Evolutionary conservation across 2,113 vertebrate genomes (phyloP), one percentile per base, ranked within the genome.

Genomic region (Desmodus rotundus): DNA sequence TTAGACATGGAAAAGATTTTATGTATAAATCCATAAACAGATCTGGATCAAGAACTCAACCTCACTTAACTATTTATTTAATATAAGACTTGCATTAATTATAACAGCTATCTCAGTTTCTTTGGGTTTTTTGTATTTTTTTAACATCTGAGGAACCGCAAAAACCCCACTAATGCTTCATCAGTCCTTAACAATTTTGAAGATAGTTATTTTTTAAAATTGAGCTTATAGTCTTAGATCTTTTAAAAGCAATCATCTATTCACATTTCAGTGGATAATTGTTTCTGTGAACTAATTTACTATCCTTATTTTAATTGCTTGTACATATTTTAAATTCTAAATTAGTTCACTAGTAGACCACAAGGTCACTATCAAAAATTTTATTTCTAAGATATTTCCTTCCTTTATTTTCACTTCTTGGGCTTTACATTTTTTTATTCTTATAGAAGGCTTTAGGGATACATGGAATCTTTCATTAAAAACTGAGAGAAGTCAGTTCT

Each of bases 1-100:
- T 86, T 84, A 89, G 74, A 80, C 1, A 56, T 45, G 7, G 4
- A 81, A 89, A 97, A 67, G 12, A 87, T 31, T 68, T 91, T 92
- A 89, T 45, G 24, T 74, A 95, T 94, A 91, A 95, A 92, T 89
- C 36, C 36, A 82, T 61, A 76, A 63, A 76, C 19, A 81, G 58
- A 56, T 72, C 56, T 76, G 38, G 14, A 80, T 76, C 19, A 94
- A 88, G 68, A 88, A 91, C 13, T 63, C 54, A 63, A 31, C 31
- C 36, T 80, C 47, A 45, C 0, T 15, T 31, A 68, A 84, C 50
- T 19, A 87, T 47, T 95, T 19, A 87, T 47, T 95, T 82, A 70
- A 54, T 24, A 83, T 9, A 87, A 93, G 33, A 83, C 5, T 5
- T 83, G 17, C 15, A 76, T 43, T 96, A 67, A 90, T 84, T 93